phyloP scores from a whole-genome alignment of 2,113 vertebrate species.

The Excalfactoria chinensis region DNA sequence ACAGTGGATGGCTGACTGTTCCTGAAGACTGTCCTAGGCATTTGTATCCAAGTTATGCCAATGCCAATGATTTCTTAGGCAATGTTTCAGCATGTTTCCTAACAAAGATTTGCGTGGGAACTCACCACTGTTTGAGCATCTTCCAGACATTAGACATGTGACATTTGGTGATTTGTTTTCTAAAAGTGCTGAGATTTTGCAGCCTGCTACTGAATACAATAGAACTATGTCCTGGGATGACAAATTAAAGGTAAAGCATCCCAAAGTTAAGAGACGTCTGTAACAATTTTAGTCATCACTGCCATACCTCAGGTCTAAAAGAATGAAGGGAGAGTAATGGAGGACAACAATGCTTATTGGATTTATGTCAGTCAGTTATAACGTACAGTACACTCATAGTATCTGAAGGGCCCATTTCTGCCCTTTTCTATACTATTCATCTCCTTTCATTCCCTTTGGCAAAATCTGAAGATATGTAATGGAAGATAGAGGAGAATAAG shows the following conservation, averaged over 20 bases:
- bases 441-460: background rate
- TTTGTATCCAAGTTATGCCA: background rate
- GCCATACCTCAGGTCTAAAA: background rate
- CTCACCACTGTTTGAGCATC: background rate
- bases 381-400: background rate
- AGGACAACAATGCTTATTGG: background rate
- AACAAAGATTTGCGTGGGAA: background rate
- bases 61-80: background rate
- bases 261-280: background rate
- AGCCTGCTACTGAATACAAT: background rate
- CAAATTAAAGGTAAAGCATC: background rate
- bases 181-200: background rate
- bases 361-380: background rate
- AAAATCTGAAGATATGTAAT: background rate
- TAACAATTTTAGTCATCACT: background rate
- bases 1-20: background rate
- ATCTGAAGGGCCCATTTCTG: rapidly evolving
- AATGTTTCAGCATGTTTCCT: background rate
- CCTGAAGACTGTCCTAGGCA: background rate
- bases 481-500: background rate
- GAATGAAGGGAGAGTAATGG: background rate
- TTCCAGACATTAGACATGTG: background rate
- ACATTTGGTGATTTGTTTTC: background rate
- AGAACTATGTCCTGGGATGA: background rate
- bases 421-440: background rate